phyloP scores from a whole-genome alignment of 2,888 invertebrate genomes.

The Rhaphigaster nebulosa region DNA sequence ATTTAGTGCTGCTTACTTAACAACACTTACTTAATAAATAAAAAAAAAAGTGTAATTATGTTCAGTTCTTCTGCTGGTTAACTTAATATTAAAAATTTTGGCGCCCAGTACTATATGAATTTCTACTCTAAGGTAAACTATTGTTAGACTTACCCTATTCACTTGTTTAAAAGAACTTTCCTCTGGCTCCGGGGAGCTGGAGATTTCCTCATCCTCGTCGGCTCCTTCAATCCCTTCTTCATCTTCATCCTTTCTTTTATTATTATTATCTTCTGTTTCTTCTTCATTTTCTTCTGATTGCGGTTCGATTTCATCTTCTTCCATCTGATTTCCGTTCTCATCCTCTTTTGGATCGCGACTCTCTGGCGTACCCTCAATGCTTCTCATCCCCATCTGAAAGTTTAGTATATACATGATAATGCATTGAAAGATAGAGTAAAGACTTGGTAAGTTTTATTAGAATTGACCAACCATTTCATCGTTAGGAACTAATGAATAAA shows the following conservation, averaged over 20 bases:
- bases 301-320: slow-evolving; percentile 64
- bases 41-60: not conserved
- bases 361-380: slow-evolving; percentile 36
- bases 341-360: not conserved
- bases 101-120: not conserved
- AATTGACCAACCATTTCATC: not conserved
- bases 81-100: too few relatives aligned
- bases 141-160: slow-evolving; percentile 72
- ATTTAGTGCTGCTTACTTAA: too few relatives aligned
- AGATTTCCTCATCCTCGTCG: slow-evolving; percentile 24
- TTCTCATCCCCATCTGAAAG: slow-evolving; percentile 43
- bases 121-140: not conserved
- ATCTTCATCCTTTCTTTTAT: slow-evolving; percentile 57
- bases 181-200: slow-evolving; percentile 71
- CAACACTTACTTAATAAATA: too few relatives aligned
- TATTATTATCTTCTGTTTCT: slow-evolving; percentile 8
- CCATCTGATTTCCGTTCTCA: slow-evolving; percentile 65
- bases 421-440: not conserved
- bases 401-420: not conserved
- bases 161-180: slow-evolving; percentile 76
- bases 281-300: slow-evolving; percentile 69
- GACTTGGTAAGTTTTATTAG: not conserved
- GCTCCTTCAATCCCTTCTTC: slow-evolving; percentile 38
- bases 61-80: too few relatives aligned
- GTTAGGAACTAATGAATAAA: too few relatives aligned